Evolutionary conservation across 2,113 vertebrate genomes (phyloP).

Genomic region (Tringa solitaria): DNA sequence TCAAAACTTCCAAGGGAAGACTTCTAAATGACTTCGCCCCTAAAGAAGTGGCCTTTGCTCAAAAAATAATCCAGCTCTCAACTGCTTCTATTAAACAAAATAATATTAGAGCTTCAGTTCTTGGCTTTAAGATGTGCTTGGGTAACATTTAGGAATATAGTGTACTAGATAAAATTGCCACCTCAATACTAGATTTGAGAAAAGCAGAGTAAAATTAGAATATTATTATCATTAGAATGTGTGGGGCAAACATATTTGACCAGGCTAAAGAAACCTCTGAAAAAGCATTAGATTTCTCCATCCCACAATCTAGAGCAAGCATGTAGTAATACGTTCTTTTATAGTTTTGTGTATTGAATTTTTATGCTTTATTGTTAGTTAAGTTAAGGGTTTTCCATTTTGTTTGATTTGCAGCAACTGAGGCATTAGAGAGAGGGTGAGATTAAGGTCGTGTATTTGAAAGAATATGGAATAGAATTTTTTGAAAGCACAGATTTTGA

Average conservation of each 20-base stretch:
- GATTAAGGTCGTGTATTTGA: not conserved
- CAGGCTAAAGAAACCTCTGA: not conserved
- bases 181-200: not conserved
- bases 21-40: not conserved
- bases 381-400: not conserved
- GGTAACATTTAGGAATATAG: not conserved
- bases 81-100: not conserved
- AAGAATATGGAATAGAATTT: not conserved
- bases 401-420: not conserved
- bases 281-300: not conserved
- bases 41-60: not conserved
- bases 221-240: accelerated
- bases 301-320: not conserved
- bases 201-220: not conserved
- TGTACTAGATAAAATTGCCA: not conserved
- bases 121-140: not conserved
- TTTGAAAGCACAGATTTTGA: not conserved
- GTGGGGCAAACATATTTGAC: not conserved
- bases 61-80: not conserved
- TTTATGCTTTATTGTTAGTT: not conserved
- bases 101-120: not conserved
- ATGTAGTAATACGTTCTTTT: not conserved
- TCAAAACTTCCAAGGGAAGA: not conserved
- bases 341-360: not conserved
- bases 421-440: not conserved